Evolutionary conservation across 2,888 invertebrate genomes (phyloP), one percentile per base, ranked within the genome.

Genomic region (Euplexia lucipara): DNA sequence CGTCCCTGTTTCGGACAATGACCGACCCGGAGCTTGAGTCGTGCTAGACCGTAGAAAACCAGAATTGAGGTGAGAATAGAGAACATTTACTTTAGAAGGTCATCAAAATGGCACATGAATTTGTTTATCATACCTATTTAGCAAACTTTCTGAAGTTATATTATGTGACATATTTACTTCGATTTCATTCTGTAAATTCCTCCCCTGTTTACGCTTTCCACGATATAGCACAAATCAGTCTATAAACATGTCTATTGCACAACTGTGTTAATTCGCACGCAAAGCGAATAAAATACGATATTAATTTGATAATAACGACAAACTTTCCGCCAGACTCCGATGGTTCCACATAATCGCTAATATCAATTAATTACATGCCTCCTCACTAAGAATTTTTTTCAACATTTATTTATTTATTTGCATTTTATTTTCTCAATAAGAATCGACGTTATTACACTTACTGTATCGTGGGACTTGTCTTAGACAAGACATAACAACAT

Each of bases 231-330:
- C n/a, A 62, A 52, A 18, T 10, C 30, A 60, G 20, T 10, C 42
- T 56, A 39, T 10, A 58, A 69, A 59, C 51, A 41, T 49, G 59
- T 65, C 71, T 75, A 69, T 74, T 70, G 66, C 65, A 74, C 54
- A 72, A 74, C 52, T 66, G 60, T 71, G 53, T 76, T 49, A 60
- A 70, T 84, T 83, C 85, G 83, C 87, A 82, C 78, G 78, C 82
- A 61, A 88, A 88, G 87, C 87, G 84, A 84, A 86, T 84, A 86
- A 83, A 81, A 81, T 74, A 85, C 67, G 69, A 82, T 78, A 80
- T 81, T 78, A 70, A 81, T 76, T 81, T 75, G 63, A 70, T 70
- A 67, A 81, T 80, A 82, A 82, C 77, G 75, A 82, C 79, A 81
- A 81, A 83, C 78, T 35, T 49, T 47, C 48, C 72, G 47, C 42